A percentile compares a stretch with the other conserved stretches of the same genome.
Conservation (phyloP, 1,140 invertebrate species). For the Lepidurus apus region DNA sequence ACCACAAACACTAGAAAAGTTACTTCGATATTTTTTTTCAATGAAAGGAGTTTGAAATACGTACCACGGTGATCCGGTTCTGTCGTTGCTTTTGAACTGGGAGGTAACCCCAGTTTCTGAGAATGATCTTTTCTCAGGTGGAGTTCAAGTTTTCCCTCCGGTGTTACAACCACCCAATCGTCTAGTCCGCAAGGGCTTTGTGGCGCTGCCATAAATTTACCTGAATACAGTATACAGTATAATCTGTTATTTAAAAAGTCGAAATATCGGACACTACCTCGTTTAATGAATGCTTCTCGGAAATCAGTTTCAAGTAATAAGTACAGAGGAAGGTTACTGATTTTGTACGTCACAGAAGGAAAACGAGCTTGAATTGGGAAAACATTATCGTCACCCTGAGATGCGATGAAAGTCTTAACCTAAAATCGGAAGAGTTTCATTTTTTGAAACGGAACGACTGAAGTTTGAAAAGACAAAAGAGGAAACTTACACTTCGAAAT, state of each 20-base stretch:
- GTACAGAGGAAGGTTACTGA: not conserved
- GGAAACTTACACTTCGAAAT: not conserved
- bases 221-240: not conserved
- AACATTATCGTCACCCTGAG: not conserved
- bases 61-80: not conserved
- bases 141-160: not conserved
- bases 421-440: not conserved
- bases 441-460: not conserved
- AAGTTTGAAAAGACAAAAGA: not conserved
- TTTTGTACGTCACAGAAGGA: not conserved
- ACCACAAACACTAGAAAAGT: not conserved
- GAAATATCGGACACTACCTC: not conserved
- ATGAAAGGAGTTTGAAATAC: not conserved
- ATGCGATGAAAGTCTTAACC: not conserved
- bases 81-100: not conserved
- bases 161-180: not conserved
- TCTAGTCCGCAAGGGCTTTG: not conserved
- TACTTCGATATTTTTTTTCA: not conserved
- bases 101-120: not conserved
- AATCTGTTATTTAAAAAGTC: not conserved
- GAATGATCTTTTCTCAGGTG: constrained; percentile 4
- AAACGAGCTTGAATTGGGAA: not conserved
- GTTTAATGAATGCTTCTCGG: not conserved
- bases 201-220: not conserved
- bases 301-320: not conserved